phyloP scores from a whole-genome alignment of 64 coral and sea anemone genomes.

The Montipora capricornis region DNA sequence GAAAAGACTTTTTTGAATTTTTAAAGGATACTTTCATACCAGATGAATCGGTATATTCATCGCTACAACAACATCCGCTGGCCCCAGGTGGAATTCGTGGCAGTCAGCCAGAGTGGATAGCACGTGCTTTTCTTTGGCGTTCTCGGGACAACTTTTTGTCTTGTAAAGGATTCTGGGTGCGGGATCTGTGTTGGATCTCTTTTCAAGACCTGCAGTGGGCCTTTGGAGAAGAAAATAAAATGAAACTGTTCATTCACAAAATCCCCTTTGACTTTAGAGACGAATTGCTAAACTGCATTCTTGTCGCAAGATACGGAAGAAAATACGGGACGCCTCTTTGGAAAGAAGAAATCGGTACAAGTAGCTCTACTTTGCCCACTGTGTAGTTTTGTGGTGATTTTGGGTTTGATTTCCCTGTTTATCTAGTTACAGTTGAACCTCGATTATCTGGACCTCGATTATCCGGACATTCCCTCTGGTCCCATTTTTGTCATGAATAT shows the following conservation, averaged over 20 bases:
- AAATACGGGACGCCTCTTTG: background rate
- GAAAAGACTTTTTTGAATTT: background rate
- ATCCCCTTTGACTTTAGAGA: background rate
- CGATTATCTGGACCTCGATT: too few species aligned
- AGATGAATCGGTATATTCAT: conserved; percentile 5
- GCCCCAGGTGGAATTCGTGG: conserved; percentile 20
- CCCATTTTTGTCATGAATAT: too few species aligned
- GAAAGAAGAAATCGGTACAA: too few species aligned
- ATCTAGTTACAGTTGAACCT: too few species aligned
- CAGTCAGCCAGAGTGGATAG: background rate
- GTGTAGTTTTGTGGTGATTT: too few species aligned
- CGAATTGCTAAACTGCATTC: conserved; percentile 12
- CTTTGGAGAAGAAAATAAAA: too few species aligned
- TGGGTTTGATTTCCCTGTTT: too few species aligned
- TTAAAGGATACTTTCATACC: background rate
- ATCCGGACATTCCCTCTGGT: too few species aligned
- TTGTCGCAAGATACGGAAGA: background rate
- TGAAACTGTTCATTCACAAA: too few species aligned
- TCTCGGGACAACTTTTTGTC: too few species aligned
- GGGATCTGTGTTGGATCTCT: conserved; percentile 4
- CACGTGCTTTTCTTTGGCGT: background rate
- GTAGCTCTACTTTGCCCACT: too few species aligned
- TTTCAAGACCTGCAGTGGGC: background rate
- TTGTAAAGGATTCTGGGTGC: background rate
- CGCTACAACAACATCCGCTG: conserved; percentile 1